Evolutionary conservation across 2,113 vertebrate species (phyloP), one percentile per base, ranked within the genome.

Genomic region (Jaculus jaculus): DNA sequence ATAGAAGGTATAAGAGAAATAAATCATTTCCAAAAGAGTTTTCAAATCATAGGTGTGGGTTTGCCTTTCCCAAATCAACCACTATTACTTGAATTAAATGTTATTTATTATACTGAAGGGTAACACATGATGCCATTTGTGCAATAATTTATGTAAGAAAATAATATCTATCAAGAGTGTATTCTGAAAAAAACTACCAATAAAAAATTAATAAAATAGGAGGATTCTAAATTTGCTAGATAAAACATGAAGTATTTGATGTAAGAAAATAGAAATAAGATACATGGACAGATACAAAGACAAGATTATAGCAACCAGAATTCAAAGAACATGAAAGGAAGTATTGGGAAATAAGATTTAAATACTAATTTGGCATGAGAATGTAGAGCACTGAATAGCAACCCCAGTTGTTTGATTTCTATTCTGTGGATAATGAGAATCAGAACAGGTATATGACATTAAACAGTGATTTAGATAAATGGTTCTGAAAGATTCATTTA

Each of bases 191-290:
- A 60, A 12, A 3, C 13, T n/a, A n/a, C 18, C 11, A 60, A 12
- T 7, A 17, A 84, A 18, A 9, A 7, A 75, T 15, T 81, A 20
- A 39, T 39, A 17, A 54, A 3, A 79, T 0, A 18, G n/a, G 6
- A 47, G 17, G 28, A 81, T 17, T 84, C 24, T 9, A 1, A 65
- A 24, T 73, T 42, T 84, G 17, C 6, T 83, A 37, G 24, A 79
- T 58, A 89, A 1, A 3, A n/a, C 54, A 61, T 51, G 58, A 17
- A 72, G 1, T 8, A 24, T 47, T 47, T 47, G 42, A 79, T 34
- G 65, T 79, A 4, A 66, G 71, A 78, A 73, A 82, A 82, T 82
- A 26, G 37, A 24, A 7, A 95, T 28, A 13, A 88, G 92, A 92
- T n/a, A 2, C 23, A 34, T 63, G 2, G 32, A 63, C 21, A 51